These are phyloP conservation scores for Tenthredo livida DNA, from an alignment of 2,888 invertebrate genomes.

Conservation along the genomic window DNA sequence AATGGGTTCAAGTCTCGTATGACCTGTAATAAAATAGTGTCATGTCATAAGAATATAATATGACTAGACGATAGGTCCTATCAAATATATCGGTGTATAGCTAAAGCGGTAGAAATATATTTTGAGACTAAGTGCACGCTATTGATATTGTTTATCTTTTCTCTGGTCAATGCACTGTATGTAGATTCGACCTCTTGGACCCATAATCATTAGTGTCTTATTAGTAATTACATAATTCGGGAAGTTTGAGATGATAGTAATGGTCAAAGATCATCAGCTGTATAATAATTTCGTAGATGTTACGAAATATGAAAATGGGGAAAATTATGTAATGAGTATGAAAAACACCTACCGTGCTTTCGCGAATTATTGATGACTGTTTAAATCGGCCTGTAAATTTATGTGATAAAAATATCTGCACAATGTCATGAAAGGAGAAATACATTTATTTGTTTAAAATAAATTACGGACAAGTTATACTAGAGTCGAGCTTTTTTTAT, in stretches of 20 bases:
- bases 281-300: not conserved
- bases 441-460: not conserved
- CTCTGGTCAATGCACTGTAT: not conserved
- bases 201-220: not conserved
- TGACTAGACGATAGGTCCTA: not conserved
- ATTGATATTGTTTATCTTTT: not conserved
- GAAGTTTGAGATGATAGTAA: not conserved
- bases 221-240: not conserved
- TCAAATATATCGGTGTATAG: not conserved
- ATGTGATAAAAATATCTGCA: not conserved
- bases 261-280: not conserved
- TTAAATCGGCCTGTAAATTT: not conserved
- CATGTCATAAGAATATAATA: not conserved
- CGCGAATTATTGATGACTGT: not conserved
- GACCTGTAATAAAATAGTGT: not conserved
- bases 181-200: not conserved
- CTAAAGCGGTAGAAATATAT: not conserved
- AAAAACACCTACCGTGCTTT: not conserved
- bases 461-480: not conserved
- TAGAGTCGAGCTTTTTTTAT: not conserved
- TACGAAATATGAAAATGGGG: not conserved
- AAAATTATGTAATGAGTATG: not conserved
- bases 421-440: not conserved
- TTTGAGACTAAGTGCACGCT: not conserved
- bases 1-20: not conserved